A percentile compares a stretch with the other conserved stretches of the same genome.
Evolutionary conservation across 2,797 vertebrate species (phyloP).

Genomic region (Mormyrops boulengeri): DNA sequence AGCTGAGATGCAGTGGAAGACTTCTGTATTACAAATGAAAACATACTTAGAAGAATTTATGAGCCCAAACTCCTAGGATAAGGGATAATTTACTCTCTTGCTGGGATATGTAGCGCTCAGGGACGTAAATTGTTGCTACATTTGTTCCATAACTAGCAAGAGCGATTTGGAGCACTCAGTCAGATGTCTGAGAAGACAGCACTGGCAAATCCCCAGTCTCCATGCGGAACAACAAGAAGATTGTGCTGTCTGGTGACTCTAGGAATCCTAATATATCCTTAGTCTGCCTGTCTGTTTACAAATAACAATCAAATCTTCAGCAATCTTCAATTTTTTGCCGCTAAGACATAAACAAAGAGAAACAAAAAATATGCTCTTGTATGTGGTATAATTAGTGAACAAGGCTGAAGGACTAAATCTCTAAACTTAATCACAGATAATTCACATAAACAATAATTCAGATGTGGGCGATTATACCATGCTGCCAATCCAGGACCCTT

Average conservation of each 20-base stretch:
- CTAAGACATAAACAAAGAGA: not conserved
- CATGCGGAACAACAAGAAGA: not conserved
- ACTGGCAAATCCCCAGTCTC: not conserved
- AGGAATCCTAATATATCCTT: constrained; percentile 2
- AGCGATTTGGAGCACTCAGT: constrained; percentile 11
- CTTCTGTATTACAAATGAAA: not conserved
- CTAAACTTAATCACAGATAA: not conserved
- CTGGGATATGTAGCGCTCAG: not conserved
- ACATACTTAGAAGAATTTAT: not conserved
- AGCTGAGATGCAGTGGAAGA: not conserved
- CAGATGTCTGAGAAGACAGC: not conserved
- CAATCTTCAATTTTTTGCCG: not conserved
- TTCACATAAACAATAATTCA: not conserved
- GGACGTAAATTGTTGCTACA: not conserved
- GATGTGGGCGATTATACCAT: not conserved
- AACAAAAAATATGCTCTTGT: not conserved
- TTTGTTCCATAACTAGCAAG: constrained; percentile 2
- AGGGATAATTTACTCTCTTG: not conserved
- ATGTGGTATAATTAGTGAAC: not conserved
- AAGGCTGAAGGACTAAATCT: not conserved
- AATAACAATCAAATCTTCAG: not conserved
- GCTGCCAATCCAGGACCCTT: not conserved
- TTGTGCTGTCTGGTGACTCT: not conserved
- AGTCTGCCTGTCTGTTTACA: not conserved
- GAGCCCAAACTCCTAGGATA: not conserved